Conservation (phyloP, 2,797 vertebrate genomes). For the Chelon labrosus region DNA sequence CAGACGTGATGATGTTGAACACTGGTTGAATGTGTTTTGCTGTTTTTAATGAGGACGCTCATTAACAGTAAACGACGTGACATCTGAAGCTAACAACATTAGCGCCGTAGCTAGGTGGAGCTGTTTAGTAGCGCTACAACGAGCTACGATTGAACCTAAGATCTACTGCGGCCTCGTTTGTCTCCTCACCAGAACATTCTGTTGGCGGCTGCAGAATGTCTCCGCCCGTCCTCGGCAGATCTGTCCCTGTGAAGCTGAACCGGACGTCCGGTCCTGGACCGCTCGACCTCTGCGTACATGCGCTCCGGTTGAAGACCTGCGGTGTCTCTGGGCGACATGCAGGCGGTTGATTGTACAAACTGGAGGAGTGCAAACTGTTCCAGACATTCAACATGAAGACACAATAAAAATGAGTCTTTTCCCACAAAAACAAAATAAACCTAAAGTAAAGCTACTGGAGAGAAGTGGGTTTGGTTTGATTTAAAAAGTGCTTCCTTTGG, state of each 20-base stretch:
- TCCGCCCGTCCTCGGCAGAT: neutral
- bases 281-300: constrained; percentile 51
- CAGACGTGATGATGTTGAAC: too few species aligned
- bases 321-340: constrained; percentile 62
- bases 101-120: too few species aligned
- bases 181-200: neutral
- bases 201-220: too few species aligned
- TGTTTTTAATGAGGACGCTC: too few species aligned
- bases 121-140: too few species aligned
- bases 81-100: too few species aligned
- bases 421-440: constrained; percentile 60
- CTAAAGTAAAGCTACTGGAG: constrained; percentile 76
- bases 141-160: too few species aligned
- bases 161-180: too few species aligned
- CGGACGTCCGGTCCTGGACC: neutral
- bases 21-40: too few species aligned
- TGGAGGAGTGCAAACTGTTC: constrained; percentile 72
- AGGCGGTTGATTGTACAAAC: constrained; percentile 68
- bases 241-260: constrained; percentile 26
- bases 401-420: constrained; percentile 47
- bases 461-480: constrained; percentile 68
- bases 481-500: constrained; percentile 68
- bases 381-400: constrained; percentile 73
- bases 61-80: too few species aligned
- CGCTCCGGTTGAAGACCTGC: constrained; percentile 59